phyloP scores from a whole-genome alignment of 2,888 invertebrate species.

The Crepidodera aurea region DNA sequence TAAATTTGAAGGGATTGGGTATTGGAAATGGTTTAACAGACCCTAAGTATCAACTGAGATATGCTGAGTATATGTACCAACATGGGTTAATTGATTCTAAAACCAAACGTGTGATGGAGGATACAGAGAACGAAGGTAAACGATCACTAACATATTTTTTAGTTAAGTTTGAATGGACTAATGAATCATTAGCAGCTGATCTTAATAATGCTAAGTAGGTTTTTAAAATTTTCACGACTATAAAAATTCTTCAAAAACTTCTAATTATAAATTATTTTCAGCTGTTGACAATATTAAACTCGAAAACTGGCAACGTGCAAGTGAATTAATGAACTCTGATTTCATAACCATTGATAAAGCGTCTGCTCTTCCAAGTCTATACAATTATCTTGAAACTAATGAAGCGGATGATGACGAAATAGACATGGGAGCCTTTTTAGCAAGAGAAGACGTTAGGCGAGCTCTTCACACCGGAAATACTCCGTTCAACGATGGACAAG shows the following conservation, averaged over 20 bases:
- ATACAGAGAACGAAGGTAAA: constrained; percentile 39
- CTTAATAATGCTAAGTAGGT: not conserved
- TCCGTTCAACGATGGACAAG: constrained; percentile 49
- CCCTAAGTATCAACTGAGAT: constrained; percentile 75
- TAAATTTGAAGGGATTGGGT: constrained; percentile 72
- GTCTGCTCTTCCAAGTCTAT: constrained; percentile 5
- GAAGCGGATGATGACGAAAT: constrained; percentile 30
- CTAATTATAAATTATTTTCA: not conserved
- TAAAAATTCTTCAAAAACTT: not conserved
- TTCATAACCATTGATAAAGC: not conserved
- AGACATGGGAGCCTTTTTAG: constrained; percentile 54
- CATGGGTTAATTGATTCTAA: constrained; percentile 72
- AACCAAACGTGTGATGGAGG: constrained; percentile 57
- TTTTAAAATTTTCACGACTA: not conserved
- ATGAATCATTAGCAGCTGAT: not conserved
- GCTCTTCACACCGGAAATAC: constrained; percentile 85
- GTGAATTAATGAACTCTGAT: constrained; percentile 1
- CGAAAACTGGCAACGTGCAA: constrained; percentile 22
- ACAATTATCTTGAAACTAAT: constrained; percentile 21
- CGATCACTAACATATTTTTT: not conserved
- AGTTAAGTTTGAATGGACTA: not conserved
- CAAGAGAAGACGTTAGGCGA: constrained; percentile 65
- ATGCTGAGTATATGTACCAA: constrained; percentile 75
- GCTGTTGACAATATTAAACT: not conserved
- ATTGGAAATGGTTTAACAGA: constrained; percentile 81